Evolutionary conservation across 2,888 invertebrate species (phyloP), one percentile per base, ranked within the genome.

Genomic region (Anaspis maculata): DNA sequence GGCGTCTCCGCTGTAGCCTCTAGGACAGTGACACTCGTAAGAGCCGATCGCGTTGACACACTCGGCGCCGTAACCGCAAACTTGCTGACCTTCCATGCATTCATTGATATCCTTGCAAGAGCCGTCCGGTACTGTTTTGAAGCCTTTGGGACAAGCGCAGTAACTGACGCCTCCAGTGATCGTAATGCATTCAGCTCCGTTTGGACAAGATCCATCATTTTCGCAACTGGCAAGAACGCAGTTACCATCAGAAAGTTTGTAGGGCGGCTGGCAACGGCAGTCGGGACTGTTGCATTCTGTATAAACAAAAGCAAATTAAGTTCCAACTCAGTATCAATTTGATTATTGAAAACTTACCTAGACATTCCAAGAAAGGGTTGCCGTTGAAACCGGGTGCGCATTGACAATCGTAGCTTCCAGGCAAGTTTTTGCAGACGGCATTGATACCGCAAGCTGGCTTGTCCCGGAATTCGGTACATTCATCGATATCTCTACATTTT

Each of bases 341-440:
- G n/a, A n/a, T n/a, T n/a, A n/a, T n/a, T n/a, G n/a, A n/a, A n/a
- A n/a, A n/a, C n/a, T n/a, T n/a, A n/a, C n/a, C n/a, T 68, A 87
- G 85, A 59, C 92, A 92, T 46, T 82, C 72, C 10, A 82, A 76
- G 57, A 89, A 92, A 1, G 92, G 90, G 66, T 92, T 91, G 25
- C 91, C 91, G 55, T 84, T 86, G 58, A 84, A 90, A 16, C 88
- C 89, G 15, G 79, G 71, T 0, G 90, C 85, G 54, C 92, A 94
- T 54, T 86, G 85, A 51, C 92, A 94, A 64, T 90, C 90, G 57
- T 91, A 94, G 57, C 89, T 89, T 27, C 92, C 92, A 0, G 91
- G 91, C 30, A 91, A 68, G 66, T 94, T 94, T 61, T 88, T 90
- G 56, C 92, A 94, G 35, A 90, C 76, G 0, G 91, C 89, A 62